Evolutionary conservation across 2,113 vertebrate genomes (phyloP).

Genomic region (Nesoenas mayeri): DNA sequence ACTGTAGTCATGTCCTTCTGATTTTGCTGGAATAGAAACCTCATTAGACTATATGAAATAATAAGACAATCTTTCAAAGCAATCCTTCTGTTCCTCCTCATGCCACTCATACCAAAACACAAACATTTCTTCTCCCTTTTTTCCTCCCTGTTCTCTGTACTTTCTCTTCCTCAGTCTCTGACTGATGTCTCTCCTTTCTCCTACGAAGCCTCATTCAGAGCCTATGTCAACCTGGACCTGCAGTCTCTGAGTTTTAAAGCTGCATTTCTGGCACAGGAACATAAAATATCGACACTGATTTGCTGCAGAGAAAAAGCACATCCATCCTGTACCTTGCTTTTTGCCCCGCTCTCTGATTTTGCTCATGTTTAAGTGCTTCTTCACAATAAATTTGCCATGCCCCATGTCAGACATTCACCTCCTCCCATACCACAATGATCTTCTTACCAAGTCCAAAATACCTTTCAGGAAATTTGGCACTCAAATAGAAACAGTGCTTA

Average conservation of each 20-base stretch:
- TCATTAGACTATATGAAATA: not conserved
- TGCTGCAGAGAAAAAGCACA: not conserved
- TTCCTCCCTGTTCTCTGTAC: not conserved
- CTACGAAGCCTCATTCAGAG: conserved; percentile 28
- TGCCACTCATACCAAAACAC: not conserved
- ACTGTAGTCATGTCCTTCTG: not conserved
- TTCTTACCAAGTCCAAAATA: conserved; percentile 60
- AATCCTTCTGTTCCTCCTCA: conserved; percentile 6
- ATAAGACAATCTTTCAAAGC: not conserved
- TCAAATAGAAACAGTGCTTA: not conserved
- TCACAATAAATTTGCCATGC: not conserved
- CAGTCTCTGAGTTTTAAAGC: conserved; percentile 27
- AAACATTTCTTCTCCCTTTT: conserved; percentile 3
- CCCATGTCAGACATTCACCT: conserved; percentile 24
- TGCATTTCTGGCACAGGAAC: conserved; percentile 46
- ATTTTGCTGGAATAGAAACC: not conserved
- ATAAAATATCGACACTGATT: not conserved
- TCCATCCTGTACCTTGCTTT: conserved; percentile 1
- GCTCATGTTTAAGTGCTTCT: conserved; percentile 41
- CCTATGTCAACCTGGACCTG: not conserved
- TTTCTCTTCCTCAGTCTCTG: conserved; percentile 57
- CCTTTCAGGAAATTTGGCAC: conserved; percentile 63
- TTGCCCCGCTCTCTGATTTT: conserved; percentile 11
- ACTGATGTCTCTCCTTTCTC: conserved; percentile 12
- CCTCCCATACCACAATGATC: conserved; percentile 31